A percentile compares a stretch with the other conserved stretches of the same genome.
Conservation (phyloP, 2,797 vertebrate species). For the Cephalopachus bancanus region DNA sequence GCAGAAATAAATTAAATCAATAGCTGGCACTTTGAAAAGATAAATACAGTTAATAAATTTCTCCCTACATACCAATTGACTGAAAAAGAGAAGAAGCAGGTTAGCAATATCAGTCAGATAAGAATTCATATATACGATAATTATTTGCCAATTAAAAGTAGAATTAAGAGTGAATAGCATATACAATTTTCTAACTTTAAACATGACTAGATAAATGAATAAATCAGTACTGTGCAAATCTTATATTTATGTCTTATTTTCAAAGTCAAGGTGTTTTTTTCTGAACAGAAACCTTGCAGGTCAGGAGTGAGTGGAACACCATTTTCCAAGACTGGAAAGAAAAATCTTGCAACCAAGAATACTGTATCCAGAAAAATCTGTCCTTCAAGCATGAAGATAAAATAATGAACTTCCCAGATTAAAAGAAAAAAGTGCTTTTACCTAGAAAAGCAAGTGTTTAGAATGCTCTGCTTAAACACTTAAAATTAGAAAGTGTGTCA, state of each 20-base stretch:
- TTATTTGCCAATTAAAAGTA: neutral
- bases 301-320: neutral
- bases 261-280: neutral
- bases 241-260: neutral
- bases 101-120: neutral
- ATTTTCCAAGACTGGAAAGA: too few relatives aligned
- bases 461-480: neutral
- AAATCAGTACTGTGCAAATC: neutral
- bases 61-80: neutral
- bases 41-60: neutral
- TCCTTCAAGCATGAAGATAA: too few relatives aligned
- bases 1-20: neutral
- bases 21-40: neutral
- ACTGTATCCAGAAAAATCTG: too few relatives aligned
- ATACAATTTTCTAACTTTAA: conserved; percentile 50
- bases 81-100: neutral
- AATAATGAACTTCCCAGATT: too few relatives aligned
- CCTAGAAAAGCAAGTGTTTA: neutral
- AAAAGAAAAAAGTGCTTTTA: neutral
- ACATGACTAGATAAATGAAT: neutral
- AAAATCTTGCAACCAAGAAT: too few relatives aligned
- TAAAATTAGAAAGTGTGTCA: neutral
- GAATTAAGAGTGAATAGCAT: neutral
- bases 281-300: too few relatives aligned
- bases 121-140: neutral